Conservation (phyloP, 2,888 invertebrate genomes). For the Tiliacea citrago region DNA sequence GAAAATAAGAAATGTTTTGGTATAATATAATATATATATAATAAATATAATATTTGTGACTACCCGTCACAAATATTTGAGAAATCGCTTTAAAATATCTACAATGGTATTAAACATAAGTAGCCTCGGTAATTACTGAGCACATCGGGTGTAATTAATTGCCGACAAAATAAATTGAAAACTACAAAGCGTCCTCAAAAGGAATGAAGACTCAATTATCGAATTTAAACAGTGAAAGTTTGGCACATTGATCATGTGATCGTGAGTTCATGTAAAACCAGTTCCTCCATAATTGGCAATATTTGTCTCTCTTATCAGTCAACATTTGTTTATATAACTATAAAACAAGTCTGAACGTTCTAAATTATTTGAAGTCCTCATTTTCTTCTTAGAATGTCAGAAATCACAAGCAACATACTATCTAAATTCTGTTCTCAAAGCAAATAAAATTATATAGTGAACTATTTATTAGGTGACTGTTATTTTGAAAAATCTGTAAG, state of each 20-base stretch:
- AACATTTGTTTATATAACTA: not conserved
- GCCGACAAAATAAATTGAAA: slow-evolving; percentile 12
- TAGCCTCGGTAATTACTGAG: not conserved
- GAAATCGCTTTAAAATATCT: not conserved
- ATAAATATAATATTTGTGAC: too few relatives aligned
- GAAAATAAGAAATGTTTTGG: too few relatives aligned
- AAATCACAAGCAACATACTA: too few relatives aligned
- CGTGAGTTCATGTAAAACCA: not conserved
- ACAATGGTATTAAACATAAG: not conserved
- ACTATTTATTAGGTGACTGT: too few relatives aligned
- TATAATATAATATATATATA: too few relatives aligned
- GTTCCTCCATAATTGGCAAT: not conserved
- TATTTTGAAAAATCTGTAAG: too few relatives aligned
- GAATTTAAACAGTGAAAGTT: slow-evolving; percentile 30
- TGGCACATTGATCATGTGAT: not conserved
- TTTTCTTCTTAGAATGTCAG: too few relatives aligned
- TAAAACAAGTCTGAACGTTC: too few relatives aligned
- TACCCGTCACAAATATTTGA: not conserved
- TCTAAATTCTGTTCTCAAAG: too few relatives aligned
- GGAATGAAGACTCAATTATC: slow-evolving; percentile 25
- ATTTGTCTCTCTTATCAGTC: slow-evolving; percentile 11
- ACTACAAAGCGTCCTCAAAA: slow-evolving; percentile 1
- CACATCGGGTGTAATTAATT: not conserved
- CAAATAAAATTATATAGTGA: too few relatives aligned
- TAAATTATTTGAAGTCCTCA: too few relatives aligned